Conservation (phyloP, 2,113 vertebrate genomes). For the Tragelaphus buxtoni region DNA sequence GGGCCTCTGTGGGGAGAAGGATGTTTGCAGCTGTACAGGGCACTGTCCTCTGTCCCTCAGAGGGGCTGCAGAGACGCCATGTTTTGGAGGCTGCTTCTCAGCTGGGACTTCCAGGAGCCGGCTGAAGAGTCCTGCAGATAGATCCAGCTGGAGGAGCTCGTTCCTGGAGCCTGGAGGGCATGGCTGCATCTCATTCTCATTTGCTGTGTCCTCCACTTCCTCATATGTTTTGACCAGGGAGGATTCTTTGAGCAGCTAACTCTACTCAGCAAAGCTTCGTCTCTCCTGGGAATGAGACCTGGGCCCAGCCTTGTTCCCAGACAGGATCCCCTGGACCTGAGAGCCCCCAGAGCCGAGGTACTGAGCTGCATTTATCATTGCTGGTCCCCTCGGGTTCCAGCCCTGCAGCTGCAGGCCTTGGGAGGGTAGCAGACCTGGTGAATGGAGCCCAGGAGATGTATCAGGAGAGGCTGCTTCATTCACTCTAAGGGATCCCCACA, state of each 20-base stretch:
- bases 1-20: neutral
- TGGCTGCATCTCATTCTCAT: neutral
- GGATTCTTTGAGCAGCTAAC: neutral
- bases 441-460: neutral
- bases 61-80: accelerated
- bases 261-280: neutral
- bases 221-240: accelerated
- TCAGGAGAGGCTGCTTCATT: accelerated
- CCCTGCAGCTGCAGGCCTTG: accelerated
- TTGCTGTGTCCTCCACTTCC: neutral
- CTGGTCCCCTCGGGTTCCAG: accelerated
- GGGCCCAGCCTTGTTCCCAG: neutral
- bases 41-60: neutral
- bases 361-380: neutral
- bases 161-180: neutral
- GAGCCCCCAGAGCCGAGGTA: neutral
- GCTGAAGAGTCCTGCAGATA: neutral
- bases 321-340: no score
- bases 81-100: neutral
- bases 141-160: neutral
- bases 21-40: accelerated
- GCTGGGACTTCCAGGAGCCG: neutral
- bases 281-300: neutral
- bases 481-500: neutral
- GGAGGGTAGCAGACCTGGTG: accelerated